Evolutionary conservation across 2,113 vertebrate genomes (phyloP), one percentile per base, ranked within the genome.

Genomic region (Acrocephalus kingi): DNA sequence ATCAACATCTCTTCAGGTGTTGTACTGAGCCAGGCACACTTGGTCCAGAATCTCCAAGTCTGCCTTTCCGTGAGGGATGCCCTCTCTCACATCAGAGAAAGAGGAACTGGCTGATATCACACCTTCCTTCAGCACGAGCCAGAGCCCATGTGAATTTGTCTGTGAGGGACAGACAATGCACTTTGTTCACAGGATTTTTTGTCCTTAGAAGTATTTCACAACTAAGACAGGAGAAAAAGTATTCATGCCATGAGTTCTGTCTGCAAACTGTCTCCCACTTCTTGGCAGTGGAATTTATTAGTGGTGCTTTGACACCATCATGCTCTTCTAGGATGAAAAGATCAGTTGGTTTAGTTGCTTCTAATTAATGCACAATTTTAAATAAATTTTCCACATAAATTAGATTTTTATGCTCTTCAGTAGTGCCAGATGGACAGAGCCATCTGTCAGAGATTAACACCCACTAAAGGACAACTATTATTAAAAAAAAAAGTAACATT

Each of bases 381-480:
- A 92, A 73, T 81, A 91, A 84, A 74, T 84, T 93, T 78, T 97
- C 93, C 92, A 93, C 64, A 87, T 86, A 93, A 92, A 93, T 81
- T 90, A 83, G 72, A 81, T 55, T 92, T 84, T 55, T 91, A 74
- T 15, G 12, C 73, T 82, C 61, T 76, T 93, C 91, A 91, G 79
- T 73, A 90, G 69, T 93, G 83, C 93, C 94, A 96, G 91, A 96
- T 88, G 84, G 87, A 82, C 54, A 63, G 30, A 93, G 81, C 89
- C 93, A 95, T 95, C 89, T 96, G 96, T 95, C 89, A 84, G 75
- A 90, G 67, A 94, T 95, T 95, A 97, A 88, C 79, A 86, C 28
- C 61, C 75, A 79, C 84, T 95, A 66, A 93, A 95, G 74, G 81
- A 74, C 41, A 66, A 81, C 66, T 75, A 75, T 39, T 74, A 94